Evolutionary conservation across 2,888 invertebrate genomes (phyloP), one percentile per base, ranked within the genome.

Genomic region (Apoda limacodes): DNA sequence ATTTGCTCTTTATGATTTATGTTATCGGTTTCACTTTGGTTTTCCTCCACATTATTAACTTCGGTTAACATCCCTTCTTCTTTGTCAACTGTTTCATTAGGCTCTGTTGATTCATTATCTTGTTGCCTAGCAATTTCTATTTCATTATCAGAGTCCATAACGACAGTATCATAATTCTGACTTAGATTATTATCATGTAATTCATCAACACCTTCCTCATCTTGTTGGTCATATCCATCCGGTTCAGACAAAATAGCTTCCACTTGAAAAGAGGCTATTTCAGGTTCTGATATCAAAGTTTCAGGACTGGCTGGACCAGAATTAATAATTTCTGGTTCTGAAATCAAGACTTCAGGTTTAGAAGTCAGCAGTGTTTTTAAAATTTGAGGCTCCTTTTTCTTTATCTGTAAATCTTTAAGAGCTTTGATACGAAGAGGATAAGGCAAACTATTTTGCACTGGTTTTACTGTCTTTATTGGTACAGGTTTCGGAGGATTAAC

Each of bases 251-350:
- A 49, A 37, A 82, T 80, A 14, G 82, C 50, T 49, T 82, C 82
- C 10, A 82, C 82, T 62, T 81, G 82, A 40, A 81, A 82, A 10
- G 80, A 78, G 7, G 81, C 71, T 26, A 82, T 74, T 55, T 82
- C 82, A 5, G 82, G 81, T 45, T 82, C 80, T 2, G 82, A 82
- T 50, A 81, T 78, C 29, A 82, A 53, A 6, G 80, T 80, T 47
- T 82, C 82, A 0, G 82, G 81, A 42, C 82, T 82, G 43, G 72
- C 82, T 1, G 81, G 80, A 0, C 71, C 72, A n/a, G 82, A 82
- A 46, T 78, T 75, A 20, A 76, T 41, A 32, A 80, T 78, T 52
- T 82, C 81, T 3, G 80, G 81, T 47, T 81, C 81, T 1, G 81
- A 72, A 1, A 81, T 70, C 30, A 80, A 40, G 23, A 76, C 64